Conservation (phyloP, 2,113 vertebrate genomes). For the Sula dactylatra region DNA sequence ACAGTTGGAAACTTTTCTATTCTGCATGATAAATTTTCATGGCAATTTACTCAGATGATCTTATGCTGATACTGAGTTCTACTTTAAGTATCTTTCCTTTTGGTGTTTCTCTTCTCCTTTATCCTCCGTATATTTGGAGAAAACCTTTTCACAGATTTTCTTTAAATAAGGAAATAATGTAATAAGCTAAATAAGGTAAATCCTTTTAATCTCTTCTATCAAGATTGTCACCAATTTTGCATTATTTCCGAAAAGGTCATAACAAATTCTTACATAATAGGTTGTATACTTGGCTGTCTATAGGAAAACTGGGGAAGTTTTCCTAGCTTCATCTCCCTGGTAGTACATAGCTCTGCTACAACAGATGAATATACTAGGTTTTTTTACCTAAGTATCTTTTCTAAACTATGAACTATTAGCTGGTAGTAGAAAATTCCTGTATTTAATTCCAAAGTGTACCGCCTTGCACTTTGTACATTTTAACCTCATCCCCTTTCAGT, state of each 20-base stretch:
- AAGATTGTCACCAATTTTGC: neutral
- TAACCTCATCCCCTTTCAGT: constrained; percentile 9
- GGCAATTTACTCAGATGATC: neutral
- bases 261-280: neutral
- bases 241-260: neutral
- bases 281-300: neutral
- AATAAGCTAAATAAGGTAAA: neutral
- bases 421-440: neutral
- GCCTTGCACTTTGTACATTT: neutral
- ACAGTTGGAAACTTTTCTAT: neutral
- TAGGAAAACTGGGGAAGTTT: neutral
- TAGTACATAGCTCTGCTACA: neutral
- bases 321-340: neutral
- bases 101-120: neutral
- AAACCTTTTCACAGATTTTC: neutral
- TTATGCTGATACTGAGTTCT: neutral
- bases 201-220: neutral
- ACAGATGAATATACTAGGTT: neutral
- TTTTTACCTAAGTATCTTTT: neutral
- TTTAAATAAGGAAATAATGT: neutral
- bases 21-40: neutral
- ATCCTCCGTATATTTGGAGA: neutral
- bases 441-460: neutral
- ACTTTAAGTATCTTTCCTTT: neutral
- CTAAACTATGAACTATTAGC: neutral